Conservation (phyloP, 2,797 vertebrate species). For the Liparis tanakae region DNA sequence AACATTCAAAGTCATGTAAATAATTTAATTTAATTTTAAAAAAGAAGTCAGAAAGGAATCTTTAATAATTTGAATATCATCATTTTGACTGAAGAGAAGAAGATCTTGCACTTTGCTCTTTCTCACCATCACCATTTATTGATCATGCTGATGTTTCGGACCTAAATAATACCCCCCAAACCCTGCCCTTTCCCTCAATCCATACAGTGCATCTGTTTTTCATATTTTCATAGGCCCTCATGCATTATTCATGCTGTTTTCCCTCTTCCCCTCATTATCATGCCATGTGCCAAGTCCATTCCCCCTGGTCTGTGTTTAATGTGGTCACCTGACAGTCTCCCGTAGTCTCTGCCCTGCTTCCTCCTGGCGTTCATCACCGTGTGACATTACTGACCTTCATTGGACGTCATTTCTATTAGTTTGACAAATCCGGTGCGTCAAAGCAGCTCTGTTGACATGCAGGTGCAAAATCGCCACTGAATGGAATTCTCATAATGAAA, state of each 20-base stretch:
- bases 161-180: neutral
- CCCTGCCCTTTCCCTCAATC: neutral
- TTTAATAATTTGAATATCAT: conserved; percentile 22
- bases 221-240: conserved; percentile 40
- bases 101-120: neutral
- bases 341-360: conserved; percentile 32
- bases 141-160: neutral
- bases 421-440: conserved; percentile 76
- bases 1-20: conserved; percentile 20
- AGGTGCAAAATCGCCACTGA: conserved; percentile 59
- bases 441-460: conserved; percentile 69
- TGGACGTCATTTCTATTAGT: conserved; percentile 76
- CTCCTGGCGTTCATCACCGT: conserved; percentile 70
- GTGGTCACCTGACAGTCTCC: conserved; percentile 62
- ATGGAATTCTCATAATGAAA: conserved; percentile 69
- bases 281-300: conserved; percentile 33
- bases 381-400: conserved; percentile 78
- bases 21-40: conserved; percentile 25
- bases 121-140: neutral
- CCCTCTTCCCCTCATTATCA: conserved; percentile 51
- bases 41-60: conserved; percentile 36
- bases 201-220: conserved; percentile 36
- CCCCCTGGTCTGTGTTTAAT: conserved; percentile 33
- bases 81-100: neutral
- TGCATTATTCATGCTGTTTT: conserved; percentile 58